phyloP scores from a whole-genome alignment of 2,888 invertebrate genomes.

The Phlogophora meticulosa region DNA sequence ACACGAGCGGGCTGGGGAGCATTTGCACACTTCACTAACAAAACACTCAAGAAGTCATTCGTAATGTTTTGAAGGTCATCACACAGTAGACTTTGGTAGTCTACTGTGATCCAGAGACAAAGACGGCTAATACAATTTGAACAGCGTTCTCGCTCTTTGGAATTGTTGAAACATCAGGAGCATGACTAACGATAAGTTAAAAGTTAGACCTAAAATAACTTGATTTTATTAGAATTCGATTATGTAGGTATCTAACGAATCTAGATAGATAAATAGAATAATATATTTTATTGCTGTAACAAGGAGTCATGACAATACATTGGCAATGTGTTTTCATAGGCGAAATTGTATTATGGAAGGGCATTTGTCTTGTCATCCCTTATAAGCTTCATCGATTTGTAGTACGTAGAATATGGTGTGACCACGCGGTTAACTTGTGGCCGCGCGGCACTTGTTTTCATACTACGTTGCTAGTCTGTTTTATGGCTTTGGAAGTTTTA shows the following conservation, averaged over 20 bases:
- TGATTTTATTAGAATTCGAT: background rate
- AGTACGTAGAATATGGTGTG: background rate
- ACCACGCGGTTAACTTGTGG: constrained; percentile 17
- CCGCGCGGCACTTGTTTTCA: constrained; percentile 23
- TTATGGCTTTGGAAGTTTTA: constrained; percentile 48
- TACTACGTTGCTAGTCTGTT: constrained; percentile 20
- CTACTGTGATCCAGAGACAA: constrained; percentile 53
- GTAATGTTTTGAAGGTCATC: constrained; percentile 60
- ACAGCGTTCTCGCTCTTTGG: constrained; percentile 1
- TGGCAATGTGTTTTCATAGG: background rate
- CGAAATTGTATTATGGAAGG: background rate
- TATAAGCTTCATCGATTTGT: background rate
- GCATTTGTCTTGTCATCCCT: background rate
- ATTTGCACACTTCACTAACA: constrained; percentile 54
- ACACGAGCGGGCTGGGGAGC: constrained; percentile 23
- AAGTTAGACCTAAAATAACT: background rate
- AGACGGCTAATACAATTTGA: constrained; percentile 19
- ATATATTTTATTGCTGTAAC: too few relatives aligned
- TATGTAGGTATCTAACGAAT: background rate
- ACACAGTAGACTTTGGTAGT: constrained; percentile 7
- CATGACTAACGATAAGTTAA: background rate
- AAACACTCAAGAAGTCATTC: constrained; percentile 46
- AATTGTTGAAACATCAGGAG: constrained; percentile 25
- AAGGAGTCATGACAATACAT: background rate
- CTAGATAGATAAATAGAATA: background rate